Evolutionary conservation across 1,140 invertebrate genomes (phyloP), one percentile per base, ranked within the genome.

Genomic region (Anoplophora glabripennis): DNA sequence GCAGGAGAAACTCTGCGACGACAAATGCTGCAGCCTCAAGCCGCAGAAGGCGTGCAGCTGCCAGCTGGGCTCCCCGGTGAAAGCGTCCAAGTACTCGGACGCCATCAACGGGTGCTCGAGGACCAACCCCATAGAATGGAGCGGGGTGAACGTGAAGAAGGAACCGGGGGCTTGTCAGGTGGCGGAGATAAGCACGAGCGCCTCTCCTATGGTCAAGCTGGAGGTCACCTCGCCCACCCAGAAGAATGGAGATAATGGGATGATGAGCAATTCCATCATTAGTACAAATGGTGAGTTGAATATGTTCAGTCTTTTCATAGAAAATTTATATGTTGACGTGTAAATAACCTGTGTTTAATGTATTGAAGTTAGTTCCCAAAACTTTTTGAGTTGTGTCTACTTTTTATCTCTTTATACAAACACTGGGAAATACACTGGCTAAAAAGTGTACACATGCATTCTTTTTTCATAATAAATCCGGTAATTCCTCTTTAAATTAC

Each of bases 81-180:
- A 62, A n/a, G 59, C 45, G 34, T 56, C 52, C 48, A 59, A 48
- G 61, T 44, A 44, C 10, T 12, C 17, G 38, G 52, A 54, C 37
- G 18, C 52, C 5, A 21, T 54, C 17, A 42, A 41, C 4, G 75
- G 76, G 0, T 83, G 81, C 68, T 82, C 81, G 65, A 72, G 82
- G 28, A 83, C 82, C 4, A 82, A 83, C 67, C 81, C 81, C 0
- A 76, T 83, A 14, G 76, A 80, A 11, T 83, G 82, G 81, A 69
- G 55, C 44, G 63, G 66, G 14, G 66, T 79, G 33, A 76, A 78
- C 60, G 80, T 85, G 7, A 85, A 84, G 69, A 80, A 83, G 38
- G 83, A 85, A 70, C 83, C 83, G 10, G 67, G 79, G 44, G 79
- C 80, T 12, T 85, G 83, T 67, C 84, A 85, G 75, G 83, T 86